Base-by-base conservation (phyloP, 2,888 invertebrate genomes). In the Brachyptera risi region DNA sequence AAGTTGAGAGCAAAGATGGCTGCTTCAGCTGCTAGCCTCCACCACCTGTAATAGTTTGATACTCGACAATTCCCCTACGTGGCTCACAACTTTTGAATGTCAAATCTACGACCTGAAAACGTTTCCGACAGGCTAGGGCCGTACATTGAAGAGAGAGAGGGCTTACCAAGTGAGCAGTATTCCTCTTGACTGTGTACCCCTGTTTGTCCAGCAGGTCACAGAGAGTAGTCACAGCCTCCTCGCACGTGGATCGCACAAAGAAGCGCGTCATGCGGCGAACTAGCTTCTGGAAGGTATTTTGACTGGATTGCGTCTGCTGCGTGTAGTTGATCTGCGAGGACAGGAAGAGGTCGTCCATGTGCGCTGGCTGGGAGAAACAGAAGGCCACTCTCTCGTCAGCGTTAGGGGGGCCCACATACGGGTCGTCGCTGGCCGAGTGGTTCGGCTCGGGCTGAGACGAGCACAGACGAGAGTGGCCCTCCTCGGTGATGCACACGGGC, bases 201-300 rank as follows among this genome's bases (percentile, higher is more conserved):
- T 86, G 76, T 61, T 80, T 78, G 68, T 85, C 84, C 66, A 90
- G 80, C 61, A 82, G 82, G 47, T 75, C 77, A 44, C 79, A 78
- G 63, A 95, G 78, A 66, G 83, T 80, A 65, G 79, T 79, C 26
- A 89, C 75, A 3, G 92, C 88, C 54, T 80, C 80, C 54, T 84
- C 84, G 70, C 83, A 81, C 68, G 79, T 80, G 24, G 84, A 85
- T 60, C 81, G 84, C 59, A 95, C 88, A 78, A 92, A 92, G 78
- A 96, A 93, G 68, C 97, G 83, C 49, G 97, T 96, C 92, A 96
- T 90, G 69, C 97, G 85, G 63, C 90, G 86, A 50, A 92, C 92
- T 70, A 95, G 78, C 70, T 84, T 83, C 75, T 92, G 89, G 75
- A 90, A 83, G 57, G 83, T 81, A 68, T 84, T 38, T 54, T 60